Conservation (phyloP, 2,797 vertebrate species). For the Channa striata region DNA sequence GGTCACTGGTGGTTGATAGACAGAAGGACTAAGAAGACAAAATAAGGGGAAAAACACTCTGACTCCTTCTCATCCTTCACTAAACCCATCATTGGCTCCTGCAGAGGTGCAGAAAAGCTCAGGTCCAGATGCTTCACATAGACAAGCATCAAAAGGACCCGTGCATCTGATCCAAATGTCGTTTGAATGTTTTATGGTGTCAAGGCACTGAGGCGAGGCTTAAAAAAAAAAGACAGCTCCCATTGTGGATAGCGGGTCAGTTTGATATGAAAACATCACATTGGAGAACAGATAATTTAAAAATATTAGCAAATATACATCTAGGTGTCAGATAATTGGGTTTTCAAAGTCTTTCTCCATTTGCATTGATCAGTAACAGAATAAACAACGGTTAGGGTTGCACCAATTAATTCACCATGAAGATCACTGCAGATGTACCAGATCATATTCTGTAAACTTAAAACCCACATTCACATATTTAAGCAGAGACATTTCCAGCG, state of each 20-base stretch:
- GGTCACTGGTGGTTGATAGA: slow-evolving; percentile 18
- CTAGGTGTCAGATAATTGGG: background rate
- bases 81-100: slow-evolving; percentile 54
- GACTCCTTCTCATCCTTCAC: slow-evolving; percentile 54
- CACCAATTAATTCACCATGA: too few relatives aligned
- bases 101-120: slow-evolving; percentile 29
- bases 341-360: too few relatives aligned
- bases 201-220: slow-evolving; percentile 18
- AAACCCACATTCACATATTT: background rate
- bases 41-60: slow-evolving; percentile 22
- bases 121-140: slow-evolving; percentile 31
- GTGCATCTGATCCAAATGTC: slow-evolving; percentile 61
- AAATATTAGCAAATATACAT: background rate
- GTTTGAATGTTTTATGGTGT: slow-evolving; percentile 63
- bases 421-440: too few relatives aligned
- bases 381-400: too few relatives aligned
- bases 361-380: too few relatives aligned
- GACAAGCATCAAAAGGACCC: slow-evolving; percentile 69
- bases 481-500: background rate
- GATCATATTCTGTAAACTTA: too few relatives aligned
- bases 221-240: slow-evolving; percentile 34
- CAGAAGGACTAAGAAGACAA: slow-evolving; percentile 9
- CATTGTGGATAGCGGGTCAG: slow-evolving; percentile 33
- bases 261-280: slow-evolving; percentile 17
- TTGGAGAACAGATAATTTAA: slow-evolving; percentile 5